Percentiles rank a stretch among this genome's conserved stretches.
phyloP scores from a whole-genome alignment of 2,113 vertebrate genomes.

The Myiozetetes cayanensis region DNA sequence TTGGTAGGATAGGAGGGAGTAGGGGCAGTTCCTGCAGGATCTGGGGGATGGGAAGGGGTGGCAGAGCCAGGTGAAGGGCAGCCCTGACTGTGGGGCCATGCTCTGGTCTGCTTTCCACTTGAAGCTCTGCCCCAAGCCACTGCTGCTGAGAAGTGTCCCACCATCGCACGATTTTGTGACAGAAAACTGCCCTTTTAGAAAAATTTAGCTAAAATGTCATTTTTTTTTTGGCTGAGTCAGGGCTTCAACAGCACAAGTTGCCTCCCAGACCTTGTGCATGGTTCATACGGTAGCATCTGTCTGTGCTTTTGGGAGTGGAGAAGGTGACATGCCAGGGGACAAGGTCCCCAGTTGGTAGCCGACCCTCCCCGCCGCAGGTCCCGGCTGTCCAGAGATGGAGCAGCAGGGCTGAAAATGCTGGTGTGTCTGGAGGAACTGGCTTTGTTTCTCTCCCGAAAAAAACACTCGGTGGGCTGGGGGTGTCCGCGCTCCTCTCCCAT shows the following conservation, averaged over 20 bases:
- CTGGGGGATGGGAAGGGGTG: background rate
- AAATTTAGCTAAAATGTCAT: background rate
- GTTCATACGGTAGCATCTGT: background rate
- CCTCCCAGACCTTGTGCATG: background rate
- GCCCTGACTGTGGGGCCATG: fast-evolving
- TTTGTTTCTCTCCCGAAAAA: background rate
- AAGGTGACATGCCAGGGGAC: background rate
- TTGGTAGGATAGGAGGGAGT: background rate
- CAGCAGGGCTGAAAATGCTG: background rate
- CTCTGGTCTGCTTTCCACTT: background rate
- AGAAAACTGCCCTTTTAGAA: background rate
- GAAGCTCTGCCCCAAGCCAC: background rate
- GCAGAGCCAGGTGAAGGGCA: background rate
- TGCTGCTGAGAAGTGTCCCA: background rate
- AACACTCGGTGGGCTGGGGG: background rate
- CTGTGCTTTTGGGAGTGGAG: background rate
- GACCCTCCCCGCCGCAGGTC: background rate
- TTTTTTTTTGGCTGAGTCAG: background rate
- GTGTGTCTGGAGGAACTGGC: background rate
- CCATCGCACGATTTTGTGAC: fast-evolving
- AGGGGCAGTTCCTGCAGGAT: background rate
- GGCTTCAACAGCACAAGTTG: background rate
- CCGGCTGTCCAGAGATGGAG: background rate
- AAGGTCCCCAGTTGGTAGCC: background rate
- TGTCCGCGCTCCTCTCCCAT: background rate